Evolutionary conservation across 2,888 invertebrate species (phyloP).

Genomic region (Zaprionus bogoriensis): DNA sequence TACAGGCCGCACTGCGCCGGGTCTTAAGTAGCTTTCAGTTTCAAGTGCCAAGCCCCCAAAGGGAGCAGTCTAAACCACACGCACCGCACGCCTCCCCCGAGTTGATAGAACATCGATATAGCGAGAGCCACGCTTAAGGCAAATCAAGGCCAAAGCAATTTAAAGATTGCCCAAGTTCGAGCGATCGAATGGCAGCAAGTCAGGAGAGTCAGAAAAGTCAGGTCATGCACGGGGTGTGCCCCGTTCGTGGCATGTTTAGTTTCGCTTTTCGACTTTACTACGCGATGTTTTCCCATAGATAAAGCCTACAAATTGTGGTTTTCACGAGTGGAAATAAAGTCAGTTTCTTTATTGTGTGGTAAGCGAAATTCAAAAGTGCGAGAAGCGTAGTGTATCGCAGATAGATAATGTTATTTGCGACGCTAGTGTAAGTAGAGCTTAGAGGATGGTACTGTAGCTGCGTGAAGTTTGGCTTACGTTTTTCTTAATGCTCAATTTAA

Average conservation of each 20-base stretch:
- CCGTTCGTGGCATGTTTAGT: background rate
- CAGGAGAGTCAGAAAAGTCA: too few species aligned
- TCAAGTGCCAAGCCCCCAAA: constrained; percentile 42
- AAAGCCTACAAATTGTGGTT: background rate
- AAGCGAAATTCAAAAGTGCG: too few species aligned
- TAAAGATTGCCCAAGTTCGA: constrained; percentile 49
- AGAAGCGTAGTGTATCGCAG: too few species aligned
- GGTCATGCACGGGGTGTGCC: constrained; percentile 22
- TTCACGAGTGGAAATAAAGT: background rate
- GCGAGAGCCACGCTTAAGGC: constrained; percentile 9
- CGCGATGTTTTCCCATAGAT: background rate
- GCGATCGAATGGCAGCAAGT: constrained; percentile 11
- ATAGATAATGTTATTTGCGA: too few species aligned
- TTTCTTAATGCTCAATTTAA: too few species aligned
- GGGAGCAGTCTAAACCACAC: constrained; percentile 30
- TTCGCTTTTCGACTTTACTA: background rate
- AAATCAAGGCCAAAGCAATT: constrained; percentile 53
- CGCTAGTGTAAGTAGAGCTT: too few species aligned
- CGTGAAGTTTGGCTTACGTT: too few species aligned
- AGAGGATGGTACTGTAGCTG: too few species aligned
- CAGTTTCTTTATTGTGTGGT: background rate
- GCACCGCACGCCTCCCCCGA: constrained; percentile 12
- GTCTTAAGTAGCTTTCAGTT: constrained; percentile 50
- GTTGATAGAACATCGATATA: constrained; percentile 26
- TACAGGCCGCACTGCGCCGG: background rate